phyloP scores from a whole-genome alignment of 2,888 invertebrate species.

The Apodemia hepburni region DNA sequence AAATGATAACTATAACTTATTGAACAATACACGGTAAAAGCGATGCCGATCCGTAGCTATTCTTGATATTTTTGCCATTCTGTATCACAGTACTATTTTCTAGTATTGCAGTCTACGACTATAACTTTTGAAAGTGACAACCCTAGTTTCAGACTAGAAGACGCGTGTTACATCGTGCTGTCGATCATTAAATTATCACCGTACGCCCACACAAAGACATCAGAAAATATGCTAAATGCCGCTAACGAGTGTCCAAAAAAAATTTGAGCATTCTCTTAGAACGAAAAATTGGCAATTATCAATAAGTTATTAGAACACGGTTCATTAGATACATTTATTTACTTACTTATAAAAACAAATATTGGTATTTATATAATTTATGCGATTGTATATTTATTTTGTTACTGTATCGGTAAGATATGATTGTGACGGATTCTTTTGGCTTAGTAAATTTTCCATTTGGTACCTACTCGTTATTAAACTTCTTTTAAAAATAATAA shows the following conservation, averaged over 20 bases:
- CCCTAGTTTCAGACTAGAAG: slow-evolving; percentile 41
- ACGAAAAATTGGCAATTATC: neutral
- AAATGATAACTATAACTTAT: too few species aligned
- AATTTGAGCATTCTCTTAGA: slow-evolving; percentile 2
- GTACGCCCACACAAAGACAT: slow-evolving; percentile 34
- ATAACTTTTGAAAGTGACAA: slow-evolving; percentile 28
- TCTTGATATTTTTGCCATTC: too few species aligned
- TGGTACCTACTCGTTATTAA: too few species aligned
- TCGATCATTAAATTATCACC: slow-evolving; percentile 69
- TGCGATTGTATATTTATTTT: neutral
- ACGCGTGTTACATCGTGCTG: slow-evolving; percentile 45
- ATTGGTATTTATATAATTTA: neutral
- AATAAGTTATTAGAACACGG: slow-evolving; percentile 1
- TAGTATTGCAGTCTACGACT: too few species aligned
- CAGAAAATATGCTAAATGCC: slow-evolving; percentile 37
- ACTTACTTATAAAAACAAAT: neutral
- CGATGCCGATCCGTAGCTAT: too few species aligned
- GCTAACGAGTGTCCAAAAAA: slow-evolving; percentile 24
- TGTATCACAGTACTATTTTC: too few species aligned
- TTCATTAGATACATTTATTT: neutral
- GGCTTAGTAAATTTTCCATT: too few species aligned
- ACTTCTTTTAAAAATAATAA: too few species aligned
- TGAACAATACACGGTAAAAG: too few species aligned
- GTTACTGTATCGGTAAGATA: neutral
- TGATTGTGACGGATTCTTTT: neutral